Evolutionary conservation across 2,888 invertebrate genomes (phyloP).

Genomic region (Cotesia congregata): DNA sequence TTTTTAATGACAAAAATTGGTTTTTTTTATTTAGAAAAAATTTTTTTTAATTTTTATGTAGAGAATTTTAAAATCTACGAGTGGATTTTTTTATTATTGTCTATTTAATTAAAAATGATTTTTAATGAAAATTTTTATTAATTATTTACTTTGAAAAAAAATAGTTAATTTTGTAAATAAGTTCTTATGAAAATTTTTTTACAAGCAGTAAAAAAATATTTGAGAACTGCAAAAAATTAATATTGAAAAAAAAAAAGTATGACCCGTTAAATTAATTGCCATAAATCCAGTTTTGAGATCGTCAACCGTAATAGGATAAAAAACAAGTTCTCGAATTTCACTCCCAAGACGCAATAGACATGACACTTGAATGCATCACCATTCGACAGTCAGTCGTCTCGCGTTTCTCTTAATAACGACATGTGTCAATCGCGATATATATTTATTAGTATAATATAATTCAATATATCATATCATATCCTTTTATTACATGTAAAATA

Average conservation of each 20-base stretch:
- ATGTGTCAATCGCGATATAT: background rate
- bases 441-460: background rate
- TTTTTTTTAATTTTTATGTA: too few relatives aligned
- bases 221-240: background rate
- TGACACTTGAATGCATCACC: background rate
- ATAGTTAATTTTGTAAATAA: too few relatives aligned
- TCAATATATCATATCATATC: background rate
- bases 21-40: too few relatives aligned
- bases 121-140: too few relatives aligned
- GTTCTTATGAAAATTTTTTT: background rate
- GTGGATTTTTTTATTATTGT: too few relatives aligned
- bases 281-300: conserved; percentile 42
- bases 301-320: conserved; percentile 17
- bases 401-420: conserved; percentile 15
- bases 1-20: too few relatives aligned
- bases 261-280: conserved; percentile 29
- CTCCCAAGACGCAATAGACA: conserved; percentile 31
- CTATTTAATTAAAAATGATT: too few relatives aligned
- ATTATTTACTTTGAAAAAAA: too few relatives aligned
- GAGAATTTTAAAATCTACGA: too few relatives aligned
- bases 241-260: background rate
- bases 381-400: conserved; percentile 29
- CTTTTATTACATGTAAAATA: too few relatives aligned
- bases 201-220: background rate
- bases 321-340: conserved; percentile 38